These are phyloP conservation scores for Heliconius erato DNA, from an alignment of 2,888 invertebrate species.

Conservation along the genomic window DNA sequence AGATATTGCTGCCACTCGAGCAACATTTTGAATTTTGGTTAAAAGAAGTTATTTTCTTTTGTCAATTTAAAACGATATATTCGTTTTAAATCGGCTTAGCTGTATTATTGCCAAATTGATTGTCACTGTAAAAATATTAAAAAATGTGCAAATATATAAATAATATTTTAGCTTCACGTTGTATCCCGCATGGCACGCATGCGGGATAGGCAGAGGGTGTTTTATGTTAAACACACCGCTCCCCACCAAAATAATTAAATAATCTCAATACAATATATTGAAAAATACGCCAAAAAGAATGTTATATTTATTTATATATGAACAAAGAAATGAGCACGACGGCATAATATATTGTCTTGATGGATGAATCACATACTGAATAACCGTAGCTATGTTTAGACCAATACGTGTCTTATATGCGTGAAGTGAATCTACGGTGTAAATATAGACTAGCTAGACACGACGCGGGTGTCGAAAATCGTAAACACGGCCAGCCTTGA, in stretches of 20 bases:
- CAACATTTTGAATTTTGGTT: slow-evolving; percentile 31
- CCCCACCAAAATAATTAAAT: too few species aligned
- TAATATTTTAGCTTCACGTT: too few species aligned
- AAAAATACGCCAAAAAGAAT: too few species aligned
- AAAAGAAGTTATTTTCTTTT: slow-evolving; percentile 17
- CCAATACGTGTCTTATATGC: slow-evolving; percentile 38
- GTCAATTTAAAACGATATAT: neutral
- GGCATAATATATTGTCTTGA: slow-evolving; percentile 26
- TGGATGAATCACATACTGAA: slow-evolving; percentile 40
- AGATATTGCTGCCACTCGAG: slow-evolving; percentile 31
- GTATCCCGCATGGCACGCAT: too few species aligned
- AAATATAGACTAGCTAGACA: slow-evolving; percentile 35
- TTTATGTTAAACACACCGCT: too few species aligned
- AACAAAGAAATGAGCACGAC: slow-evolving; percentile 4
- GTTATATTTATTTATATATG: neutral
- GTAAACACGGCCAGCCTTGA: slow-evolving; percentile 54
- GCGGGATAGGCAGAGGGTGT: too few species aligned
- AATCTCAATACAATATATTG: too few species aligned
- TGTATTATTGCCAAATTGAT: neutral
- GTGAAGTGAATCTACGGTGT: slow-evolving; percentile 32
- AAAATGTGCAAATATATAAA: too few species aligned
- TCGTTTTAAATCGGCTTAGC: too few species aligned
- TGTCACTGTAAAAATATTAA: neutral
- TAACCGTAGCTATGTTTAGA: slow-evolving; percentile 37
- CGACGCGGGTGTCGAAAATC: slow-evolving; percentile 42